phyloP scores from a whole-genome alignment of 2,113 vertebrate species.

The Gila orcuttii region DNA sequence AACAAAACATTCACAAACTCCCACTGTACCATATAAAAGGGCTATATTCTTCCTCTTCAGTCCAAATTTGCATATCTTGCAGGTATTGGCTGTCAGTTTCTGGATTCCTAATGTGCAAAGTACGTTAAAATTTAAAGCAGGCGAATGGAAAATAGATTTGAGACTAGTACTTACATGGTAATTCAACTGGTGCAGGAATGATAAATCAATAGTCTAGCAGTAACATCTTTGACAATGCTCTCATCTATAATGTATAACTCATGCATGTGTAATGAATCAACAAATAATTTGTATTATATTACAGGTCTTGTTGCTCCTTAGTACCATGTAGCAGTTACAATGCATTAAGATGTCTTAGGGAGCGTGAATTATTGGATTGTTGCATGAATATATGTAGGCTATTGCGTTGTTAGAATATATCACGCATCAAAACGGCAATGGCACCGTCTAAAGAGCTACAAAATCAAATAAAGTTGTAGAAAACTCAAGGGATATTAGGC shows the following conservation, averaged over 20 bases:
- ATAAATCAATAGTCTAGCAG: slow-evolving; percentile 36
- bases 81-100: slow-evolving; percentile 30
- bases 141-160: slow-evolving; percentile 24
- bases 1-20: slow-evolving; percentile 27
- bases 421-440: neutral
- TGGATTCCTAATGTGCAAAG: slow-evolving; percentile 32
- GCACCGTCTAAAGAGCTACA: slow-evolving; percentile 13
- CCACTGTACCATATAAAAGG: slow-evolving; percentile 13
- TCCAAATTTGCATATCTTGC: slow-evolving; percentile 31
- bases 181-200: slow-evolving; percentile 12
- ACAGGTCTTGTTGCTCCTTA: slow-evolving; percentile 24
- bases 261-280: slow-evolving; percentile 42
- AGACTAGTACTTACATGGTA: slow-evolving; percentile 31
- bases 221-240: slow-evolving; percentile 30
- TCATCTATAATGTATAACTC: slow-evolving; percentile 38
- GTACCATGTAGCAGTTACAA: slow-evolving; percentile 7
- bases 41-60: slow-evolving; percentile 23
- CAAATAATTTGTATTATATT: slow-evolving; percentile 37
- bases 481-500: slow-evolving; percentile 35
- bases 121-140: slow-evolving; percentile 37
- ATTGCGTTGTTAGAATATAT: neutral
- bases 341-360: slow-evolving; percentile 29
- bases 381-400: neutral
- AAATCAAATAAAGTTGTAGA: slow-evolving; percentile 41
- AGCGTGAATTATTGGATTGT: neutral